These are phyloP conservation scores for Perizoma flavofasciatum DNA, from an alignment of 2,888 invertebrate species.

Conservation along the genomic window DNA sequence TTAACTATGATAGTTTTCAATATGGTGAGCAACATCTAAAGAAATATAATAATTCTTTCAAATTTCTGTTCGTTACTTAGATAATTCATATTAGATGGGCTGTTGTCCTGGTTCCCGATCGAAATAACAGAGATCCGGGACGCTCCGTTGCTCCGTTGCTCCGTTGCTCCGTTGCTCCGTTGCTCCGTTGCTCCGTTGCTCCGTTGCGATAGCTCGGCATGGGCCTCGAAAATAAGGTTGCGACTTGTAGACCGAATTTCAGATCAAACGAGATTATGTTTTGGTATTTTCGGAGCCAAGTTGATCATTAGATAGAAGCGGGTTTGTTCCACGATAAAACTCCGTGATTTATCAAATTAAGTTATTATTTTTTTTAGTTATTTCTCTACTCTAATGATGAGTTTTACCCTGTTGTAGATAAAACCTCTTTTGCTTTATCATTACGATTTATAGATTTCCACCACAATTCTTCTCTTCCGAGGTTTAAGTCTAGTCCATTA, in stretches of 20 bases:
- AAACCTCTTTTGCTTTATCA: too few relatives aligned
- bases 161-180: too few relatives aligned
- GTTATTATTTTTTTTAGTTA: too few relatives aligned
- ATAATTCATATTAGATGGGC: neutral
- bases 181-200: too few relatives aligned
- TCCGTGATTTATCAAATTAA: neutral
- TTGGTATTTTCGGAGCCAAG: neutral
- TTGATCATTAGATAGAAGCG: neutral
- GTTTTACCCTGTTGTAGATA: too few relatives aligned
- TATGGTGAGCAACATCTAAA: too few relatives aligned
- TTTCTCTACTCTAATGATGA: too few relatives aligned
- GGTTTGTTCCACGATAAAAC: neutral
- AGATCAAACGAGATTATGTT: neutral
- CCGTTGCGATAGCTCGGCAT: constrained; percentile 15
- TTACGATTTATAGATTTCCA: too few relatives aligned
- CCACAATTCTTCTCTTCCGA: too few relatives aligned
- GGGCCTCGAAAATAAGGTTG: constrained; percentile 8
- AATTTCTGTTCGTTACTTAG: neutral
- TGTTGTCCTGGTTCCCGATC: constrained; percentile 21
- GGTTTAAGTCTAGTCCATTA: too few relatives aligned
- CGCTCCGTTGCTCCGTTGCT: too few relatives aligned
- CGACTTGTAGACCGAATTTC: constrained; percentile 1
- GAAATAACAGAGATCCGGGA: constrained; percentile 25
- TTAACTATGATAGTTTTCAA: too few relatives aligned
- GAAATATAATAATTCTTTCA: neutral